Evolutionary conservation across 2,888 invertebrate species (phyloP).

Genomic region (Conops quadrifasciatus): DNA sequence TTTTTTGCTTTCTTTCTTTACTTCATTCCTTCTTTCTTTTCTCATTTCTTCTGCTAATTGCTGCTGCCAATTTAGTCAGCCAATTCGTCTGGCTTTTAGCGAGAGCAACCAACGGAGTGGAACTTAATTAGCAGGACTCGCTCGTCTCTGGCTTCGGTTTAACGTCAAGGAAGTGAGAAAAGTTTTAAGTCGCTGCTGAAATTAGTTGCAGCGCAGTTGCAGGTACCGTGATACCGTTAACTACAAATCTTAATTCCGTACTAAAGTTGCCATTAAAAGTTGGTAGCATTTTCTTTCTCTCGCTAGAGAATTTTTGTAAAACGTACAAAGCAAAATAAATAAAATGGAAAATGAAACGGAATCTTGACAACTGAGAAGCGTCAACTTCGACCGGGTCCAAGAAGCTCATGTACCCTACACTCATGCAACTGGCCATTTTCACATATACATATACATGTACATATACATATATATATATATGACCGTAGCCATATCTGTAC

Average conservation of each 20-base stretch:
- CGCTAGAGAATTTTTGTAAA: background rate
- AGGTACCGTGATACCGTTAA: background rate
- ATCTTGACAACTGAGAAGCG: too few relatives aligned
- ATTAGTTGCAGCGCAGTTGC: constrained; percentile 11
- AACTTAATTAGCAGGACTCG: constrained; percentile 23
- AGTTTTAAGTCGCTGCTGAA: background rate
- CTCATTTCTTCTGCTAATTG: constrained; percentile 6
- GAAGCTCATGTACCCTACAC: too few relatives aligned
- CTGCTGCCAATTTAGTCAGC: constrained; percentile 17
- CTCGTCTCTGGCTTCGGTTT: constrained; percentile 17
- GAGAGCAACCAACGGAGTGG: background rate
- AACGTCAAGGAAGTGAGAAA: background rate
- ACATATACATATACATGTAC: too few relatives aligned
- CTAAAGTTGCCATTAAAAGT: background rate
- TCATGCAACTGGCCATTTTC: too few relatives aligned
- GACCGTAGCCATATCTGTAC: too few relatives aligned
- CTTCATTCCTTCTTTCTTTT: background rate
- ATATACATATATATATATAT: too few relatives aligned
- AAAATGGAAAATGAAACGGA: too few relatives aligned
- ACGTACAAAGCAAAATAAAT: too few relatives aligned
- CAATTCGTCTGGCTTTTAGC: constrained; percentile 5
- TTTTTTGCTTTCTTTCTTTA: background rate
- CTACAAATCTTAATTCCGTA: constrained; percentile 13
- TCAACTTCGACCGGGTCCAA: too few relatives aligned
- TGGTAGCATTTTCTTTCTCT: background rate